phyloP scores from a whole-genome alignment of 1,140 invertebrate genomes.

The Pachyrhynchus sulphureomaculatus region DNA sequence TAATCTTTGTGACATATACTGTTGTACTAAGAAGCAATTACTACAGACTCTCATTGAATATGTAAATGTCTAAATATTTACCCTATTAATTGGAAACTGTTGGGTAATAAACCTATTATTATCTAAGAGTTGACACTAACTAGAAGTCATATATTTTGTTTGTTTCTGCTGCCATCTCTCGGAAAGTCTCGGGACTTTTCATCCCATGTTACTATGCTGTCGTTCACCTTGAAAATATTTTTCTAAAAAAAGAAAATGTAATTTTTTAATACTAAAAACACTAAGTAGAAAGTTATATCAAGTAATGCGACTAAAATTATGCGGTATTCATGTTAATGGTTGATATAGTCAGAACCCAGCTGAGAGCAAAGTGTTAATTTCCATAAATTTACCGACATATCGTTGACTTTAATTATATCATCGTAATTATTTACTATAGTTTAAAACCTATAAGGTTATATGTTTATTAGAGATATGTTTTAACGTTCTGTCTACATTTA shows the following conservation, averaged over 20 bases:
- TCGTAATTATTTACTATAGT: constrained; percentile 27
- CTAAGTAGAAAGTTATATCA: constrained; percentile 27
- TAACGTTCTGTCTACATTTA: background rate
- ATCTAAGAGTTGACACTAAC: too few species aligned
- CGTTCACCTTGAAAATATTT: background rate
- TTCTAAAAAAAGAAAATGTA: constrained; percentile 6
- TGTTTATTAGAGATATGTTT: constrained; percentile 12
- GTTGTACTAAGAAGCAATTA: too few species aligned
- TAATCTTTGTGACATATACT: too few species aligned
- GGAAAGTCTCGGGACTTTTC: too few species aligned
- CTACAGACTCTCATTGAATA: too few species aligned
- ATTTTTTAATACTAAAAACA: constrained; percentile 9
- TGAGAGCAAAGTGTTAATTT: constrained; percentile 32
- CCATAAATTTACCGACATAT: constrained; percentile 29
- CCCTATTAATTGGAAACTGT: too few species aligned
- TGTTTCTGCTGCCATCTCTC: too few species aligned
- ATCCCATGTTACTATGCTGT: too few species aligned
- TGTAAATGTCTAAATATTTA: too few species aligned
- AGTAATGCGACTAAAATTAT: constrained; percentile 28
- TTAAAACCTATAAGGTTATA: constrained; percentile 15
- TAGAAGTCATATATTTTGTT: too few species aligned
- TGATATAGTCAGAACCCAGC: constrained; percentile 24
- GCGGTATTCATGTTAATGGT: constrained; percentile 27
- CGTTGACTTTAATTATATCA: constrained; percentile 32
- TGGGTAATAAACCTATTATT: too few species aligned